A percentile compares a stretch with the other conserved stretches of the same genome.
Conservation (phyloP, 2,113 vertebrate genomes). For the Verasper variegatus region DNA sequence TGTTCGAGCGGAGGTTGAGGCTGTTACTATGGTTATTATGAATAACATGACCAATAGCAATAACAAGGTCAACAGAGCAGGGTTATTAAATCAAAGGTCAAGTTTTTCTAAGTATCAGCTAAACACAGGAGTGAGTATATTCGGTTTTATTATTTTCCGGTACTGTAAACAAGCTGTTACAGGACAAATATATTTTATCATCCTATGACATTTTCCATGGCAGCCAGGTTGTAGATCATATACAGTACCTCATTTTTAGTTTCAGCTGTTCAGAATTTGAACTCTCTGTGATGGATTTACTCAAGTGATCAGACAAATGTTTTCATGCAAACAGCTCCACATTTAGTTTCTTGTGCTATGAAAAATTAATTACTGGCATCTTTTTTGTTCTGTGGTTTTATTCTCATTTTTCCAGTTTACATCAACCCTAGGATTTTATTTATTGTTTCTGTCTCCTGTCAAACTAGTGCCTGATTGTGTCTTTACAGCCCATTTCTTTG, state of each 20-base stretch:
- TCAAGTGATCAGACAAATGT: background rate
- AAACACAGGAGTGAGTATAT: background rate
- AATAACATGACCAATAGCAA: slow-evolving; percentile 12
- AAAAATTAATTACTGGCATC: background rate
- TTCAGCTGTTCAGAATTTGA: background rate
- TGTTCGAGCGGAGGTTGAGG: background rate
- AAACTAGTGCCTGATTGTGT: background rate
- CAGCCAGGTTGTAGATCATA: no score
- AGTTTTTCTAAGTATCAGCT: slow-evolving; percentile 6
- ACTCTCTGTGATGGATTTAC: background rate
- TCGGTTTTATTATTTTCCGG: background rate
- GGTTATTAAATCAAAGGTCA: slow-evolving; percentile 39
- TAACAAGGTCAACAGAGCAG: slow-evolving; percentile 28
- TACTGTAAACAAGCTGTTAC: no score
- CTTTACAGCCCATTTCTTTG: background rate
- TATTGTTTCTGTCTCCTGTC: background rate
- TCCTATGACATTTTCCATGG: no score
- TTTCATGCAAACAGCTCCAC: no score
- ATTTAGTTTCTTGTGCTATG: background rate
- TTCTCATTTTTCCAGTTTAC: background rate
- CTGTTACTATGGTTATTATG: slow-evolving; percentile 5
- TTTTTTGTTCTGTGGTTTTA: background rate
- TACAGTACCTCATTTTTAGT: no score
- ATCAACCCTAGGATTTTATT: background rate
- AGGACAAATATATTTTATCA: background rate